Percentiles rank a stretch among this genome's conserved stretches.
phyloP scores from a whole-genome alignment of 1,140 invertebrate genomes.

The Cydia strobilella region DNA sequence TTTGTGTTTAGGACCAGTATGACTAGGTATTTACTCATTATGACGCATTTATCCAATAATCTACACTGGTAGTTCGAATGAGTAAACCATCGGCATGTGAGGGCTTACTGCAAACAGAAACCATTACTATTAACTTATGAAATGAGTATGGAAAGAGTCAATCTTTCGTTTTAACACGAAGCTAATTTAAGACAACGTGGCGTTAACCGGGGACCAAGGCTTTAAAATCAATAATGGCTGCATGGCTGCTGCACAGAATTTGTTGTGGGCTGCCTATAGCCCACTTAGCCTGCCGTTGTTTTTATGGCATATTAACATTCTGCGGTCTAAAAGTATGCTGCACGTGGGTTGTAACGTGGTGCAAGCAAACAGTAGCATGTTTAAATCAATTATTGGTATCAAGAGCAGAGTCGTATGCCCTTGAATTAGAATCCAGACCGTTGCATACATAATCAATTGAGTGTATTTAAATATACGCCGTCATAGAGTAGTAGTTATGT shows the following conservation, averaged over 20 bases:
- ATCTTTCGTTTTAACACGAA: no score
- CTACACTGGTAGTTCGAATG: background rate
- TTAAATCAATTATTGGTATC: conserved; percentile 17
- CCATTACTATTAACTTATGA: no score
- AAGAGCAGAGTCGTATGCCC: conserved; percentile 16
- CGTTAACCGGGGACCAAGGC: no score
- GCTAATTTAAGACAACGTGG: no score
- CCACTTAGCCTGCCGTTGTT: background rate
- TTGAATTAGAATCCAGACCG: conserved; percentile 26
- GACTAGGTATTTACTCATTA: background rate
- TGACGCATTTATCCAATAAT: background rate
- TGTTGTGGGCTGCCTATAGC: no score
- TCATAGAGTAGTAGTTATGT: background rate
- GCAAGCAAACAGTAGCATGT: conserved; percentile 13
- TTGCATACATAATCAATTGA: conserved; percentile 26
- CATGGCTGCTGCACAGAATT: no score
- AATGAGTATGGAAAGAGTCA: no score
- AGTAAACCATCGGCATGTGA: background rate
- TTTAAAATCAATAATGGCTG: no score
- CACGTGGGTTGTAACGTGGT: conserved; percentile 5
- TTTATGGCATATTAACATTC: background rate
- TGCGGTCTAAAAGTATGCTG: background rate
- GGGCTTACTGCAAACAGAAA: no score
- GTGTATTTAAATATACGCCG: background rate
- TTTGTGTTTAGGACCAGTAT: background rate